phyloP scores from a whole-genome alignment of 2,888 invertebrate species.

The Thelaira solivaga region DNA sequence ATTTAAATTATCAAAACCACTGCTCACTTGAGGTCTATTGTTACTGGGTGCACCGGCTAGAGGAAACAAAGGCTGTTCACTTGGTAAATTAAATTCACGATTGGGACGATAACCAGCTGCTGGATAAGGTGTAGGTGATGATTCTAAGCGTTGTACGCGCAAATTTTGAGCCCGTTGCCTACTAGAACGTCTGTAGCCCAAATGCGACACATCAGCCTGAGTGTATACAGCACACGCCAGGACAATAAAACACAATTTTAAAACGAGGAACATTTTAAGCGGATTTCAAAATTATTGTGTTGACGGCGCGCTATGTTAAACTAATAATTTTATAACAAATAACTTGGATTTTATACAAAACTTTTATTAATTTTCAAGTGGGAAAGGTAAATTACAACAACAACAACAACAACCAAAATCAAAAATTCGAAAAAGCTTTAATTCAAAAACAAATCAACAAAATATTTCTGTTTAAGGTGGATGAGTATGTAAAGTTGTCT shows the following conservation, averaged over 20 bases:
- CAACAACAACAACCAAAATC: too few relatives aligned
- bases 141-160: slow-evolving; percentile 65
- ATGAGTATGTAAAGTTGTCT: slow-evolving; percentile 30
- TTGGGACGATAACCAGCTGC: slow-evolving; percentile 69
- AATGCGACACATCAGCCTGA: slow-evolving; percentile 60
- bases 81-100: slow-evolving; percentile 64
- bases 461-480: neutral
- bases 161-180: slow-evolving; percentile 45
- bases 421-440: too few relatives aligned
- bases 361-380: slow-evolving; percentile 19
- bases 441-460: neutral
- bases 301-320: slow-evolving; percentile 47
- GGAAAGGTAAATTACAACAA: neutral
- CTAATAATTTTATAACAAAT: slow-evolving; percentile 41
- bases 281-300: neutral
- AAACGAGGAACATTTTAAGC: slow-evolving; percentile 30
- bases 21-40: slow-evolving; percentile 2
- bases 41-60: neutral
- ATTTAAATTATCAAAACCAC: slow-evolving; percentile 30
- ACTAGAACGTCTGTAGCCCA: slow-evolving; percentile 55
- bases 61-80: slow-evolving; percentile 43
- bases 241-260: slow-evolving; percentile 8
- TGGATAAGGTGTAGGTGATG: slow-evolving; percentile 64
- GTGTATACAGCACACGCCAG: slow-evolving; percentile 37
- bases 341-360: slow-evolving; percentile 53